These are phyloP conservation scores for Drosophila algonquin DNA, from an alignment of 2,888 invertebrate genomes.

Conservation along the genomic window DNA sequence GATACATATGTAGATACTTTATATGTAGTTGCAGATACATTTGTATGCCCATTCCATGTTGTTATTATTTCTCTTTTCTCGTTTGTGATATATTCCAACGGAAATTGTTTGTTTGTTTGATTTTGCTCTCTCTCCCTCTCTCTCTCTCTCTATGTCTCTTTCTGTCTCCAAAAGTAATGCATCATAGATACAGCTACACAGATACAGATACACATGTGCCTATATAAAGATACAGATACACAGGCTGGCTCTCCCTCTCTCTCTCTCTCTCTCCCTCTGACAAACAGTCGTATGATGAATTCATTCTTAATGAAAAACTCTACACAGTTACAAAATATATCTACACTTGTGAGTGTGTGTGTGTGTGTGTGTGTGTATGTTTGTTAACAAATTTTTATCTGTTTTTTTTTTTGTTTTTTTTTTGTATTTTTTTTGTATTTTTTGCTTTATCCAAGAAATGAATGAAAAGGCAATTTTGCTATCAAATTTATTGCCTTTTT, in stretches of 20 bases:
- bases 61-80: conserved; percentile 21
- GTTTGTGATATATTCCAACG: conserved; percentile 3
- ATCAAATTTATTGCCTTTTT: conserved; percentile 40
- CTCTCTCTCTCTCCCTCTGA: background rate
- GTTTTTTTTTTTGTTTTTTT: conserved; percentile 18
- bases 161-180: conserved; percentile 32
- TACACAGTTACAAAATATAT: conserved; percentile 13
- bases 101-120: conserved; percentile 42
- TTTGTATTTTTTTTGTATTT: conserved; percentile 18
- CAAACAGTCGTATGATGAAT: conserved; percentile 45
- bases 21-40: conserved; percentile 3
- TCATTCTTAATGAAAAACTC: conserved; percentile 71
- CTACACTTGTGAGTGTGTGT: background rate
- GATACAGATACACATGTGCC: background rate
- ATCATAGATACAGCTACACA: conserved; percentile 26
- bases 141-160: conserved; percentile 1
- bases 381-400: conserved; percentile 64
- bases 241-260: background rate
- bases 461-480: conserved; percentile 42
- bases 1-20: too few relatives aligned
- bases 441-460: conserved; percentile 24
- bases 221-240: conserved; percentile 32
- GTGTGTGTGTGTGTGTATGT: conserved; percentile 26
- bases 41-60: conserved; percentile 13
- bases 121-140: conserved; percentile 1